Percentiles rank a stretch among this genome's conserved stretches.
Evolutionary conservation across 2,888 invertebrate species (phyloP).

Genomic region (Allacma fusca): DNA sequence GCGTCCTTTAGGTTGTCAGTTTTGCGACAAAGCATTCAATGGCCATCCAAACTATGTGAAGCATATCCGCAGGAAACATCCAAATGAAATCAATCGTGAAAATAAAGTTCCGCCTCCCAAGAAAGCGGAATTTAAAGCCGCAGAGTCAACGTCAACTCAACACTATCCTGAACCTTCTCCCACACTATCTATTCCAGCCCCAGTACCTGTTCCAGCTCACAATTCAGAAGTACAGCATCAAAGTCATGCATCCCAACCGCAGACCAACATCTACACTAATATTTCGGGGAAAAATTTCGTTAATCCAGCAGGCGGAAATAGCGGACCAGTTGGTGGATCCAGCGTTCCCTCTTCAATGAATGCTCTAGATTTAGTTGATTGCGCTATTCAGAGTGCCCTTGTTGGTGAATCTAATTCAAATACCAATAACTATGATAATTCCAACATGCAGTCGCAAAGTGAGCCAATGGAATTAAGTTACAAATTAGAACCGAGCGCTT

Average conservation of each 20-base stretch:
- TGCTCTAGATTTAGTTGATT: slow-evolving; percentile 51
- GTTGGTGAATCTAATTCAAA: slow-evolving; percentile 28
- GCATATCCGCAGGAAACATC: slow-evolving; percentile 69
- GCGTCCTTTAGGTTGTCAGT: slow-evolving; percentile 69
- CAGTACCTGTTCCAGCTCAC: slow-evolving; percentile 31
- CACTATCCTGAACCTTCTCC: background rate
- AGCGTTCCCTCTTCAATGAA: slow-evolving; percentile 25
- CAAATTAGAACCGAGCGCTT: slow-evolving; percentile 51
- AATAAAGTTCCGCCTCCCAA: slow-evolving; percentile 54
- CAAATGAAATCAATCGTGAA: slow-evolving; percentile 46
- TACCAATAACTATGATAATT: slow-evolving; percentile 17
- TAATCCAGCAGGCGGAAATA: slow-evolving; percentile 41
- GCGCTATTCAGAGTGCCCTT: slow-evolving; percentile 50
- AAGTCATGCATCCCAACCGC: slow-evolving; percentile 24
- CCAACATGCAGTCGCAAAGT: slow-evolving; percentile 50
- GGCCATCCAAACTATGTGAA: slow-evolving; percentile 71
- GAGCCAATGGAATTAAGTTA: slow-evolving; percentile 61
- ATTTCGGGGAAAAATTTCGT: slow-evolving; percentile 44
- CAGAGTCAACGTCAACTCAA: background rate
- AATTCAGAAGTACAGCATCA: slow-evolving; percentile 30
- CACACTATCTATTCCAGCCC: background rate
- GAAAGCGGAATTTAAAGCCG: slow-evolving; percentile 1
- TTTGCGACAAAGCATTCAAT: slow-evolving; percentile 69
- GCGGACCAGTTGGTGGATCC: background rate
- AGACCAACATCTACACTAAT: slow-evolving; percentile 13